Evolutionary conservation across 2,888 invertebrate species (phyloP).

Genomic region (Trissolcus japonicus): DNA sequence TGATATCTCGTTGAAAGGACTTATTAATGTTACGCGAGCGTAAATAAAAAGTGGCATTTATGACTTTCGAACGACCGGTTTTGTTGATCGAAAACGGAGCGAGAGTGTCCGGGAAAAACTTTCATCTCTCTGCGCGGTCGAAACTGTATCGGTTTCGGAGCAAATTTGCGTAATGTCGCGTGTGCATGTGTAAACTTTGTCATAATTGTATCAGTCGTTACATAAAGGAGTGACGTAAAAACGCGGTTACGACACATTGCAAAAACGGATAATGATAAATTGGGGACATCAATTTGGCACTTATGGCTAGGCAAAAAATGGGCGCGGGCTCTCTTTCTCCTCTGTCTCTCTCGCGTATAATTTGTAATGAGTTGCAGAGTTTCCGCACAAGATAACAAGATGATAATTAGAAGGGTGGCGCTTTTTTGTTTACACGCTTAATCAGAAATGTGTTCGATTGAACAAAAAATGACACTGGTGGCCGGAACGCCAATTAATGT

Average conservation of each 20-base stretch:
- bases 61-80: too few relatives aligned
- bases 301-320: neutral
- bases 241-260: neutral
- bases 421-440: constrained; percentile 11
- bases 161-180: constrained; percentile 8
- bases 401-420: neutral
- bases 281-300: constrained; percentile 6
- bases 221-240: constrained; percentile 19
- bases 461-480: constrained; percentile 7
- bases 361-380: neutral
- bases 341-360: too few relatives aligned
- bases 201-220: constrained; percentile 6
- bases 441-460: constrained; percentile 1
- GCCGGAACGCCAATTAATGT: constrained; percentile 4
- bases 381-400: neutral
- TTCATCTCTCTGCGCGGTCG: neutral
- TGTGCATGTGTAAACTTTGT: constrained; percentile 4
- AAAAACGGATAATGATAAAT: constrained; percentile 10
- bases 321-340: too few relatives aligned
- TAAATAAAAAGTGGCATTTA: too few relatives aligned
- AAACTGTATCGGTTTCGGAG: neutral
- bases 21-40: too few relatives aligned
- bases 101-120: neutral
- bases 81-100: too few relatives aligned
- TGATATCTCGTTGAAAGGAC: constrained; percentile 1